Base-by-base conservation (phyloP, 2,113 vertebrate genomes). In the Telmatochromis sp. region DNA sequence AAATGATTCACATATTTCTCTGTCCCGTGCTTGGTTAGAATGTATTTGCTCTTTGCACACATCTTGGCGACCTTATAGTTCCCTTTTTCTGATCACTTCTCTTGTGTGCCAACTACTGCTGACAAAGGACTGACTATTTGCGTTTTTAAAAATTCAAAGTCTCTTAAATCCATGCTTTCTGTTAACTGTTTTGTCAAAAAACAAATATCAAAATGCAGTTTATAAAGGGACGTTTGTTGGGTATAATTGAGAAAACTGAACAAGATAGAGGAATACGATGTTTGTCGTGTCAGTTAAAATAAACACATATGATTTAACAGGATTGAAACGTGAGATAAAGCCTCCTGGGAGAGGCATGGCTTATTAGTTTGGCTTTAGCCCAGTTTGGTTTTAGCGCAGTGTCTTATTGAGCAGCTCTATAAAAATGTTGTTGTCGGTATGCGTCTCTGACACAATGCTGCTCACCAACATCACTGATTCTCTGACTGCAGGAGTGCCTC, bases 381-480 rank as follows among this genome's bases (percentile, higher is more conserved):
- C 26, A 75, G 40, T 7, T 15, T 42, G 7, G 65, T n/a, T 42
- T 70, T 47, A 45, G 42, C 42, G 4, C 23, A 49, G 23, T 28
- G 70, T 5, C 9, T 19, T 49, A 75, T 75, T 75, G 42, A 75
- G 42, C 23, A 47, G 42, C 23, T 75, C 45, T 75, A 28, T 75
- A 28, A 75, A 17, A 75, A 19, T 7, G 23, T 4, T 75, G 42
- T 28, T 31, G 6, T 19, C 14, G 3, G 15, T 28, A 19, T 7
- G 70, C 15, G 6, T 28, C 23, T 11, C 42, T 47, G 70, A 4
- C 70, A 88, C 83, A 9, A 95, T 92, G 94, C 73, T 78, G 7
- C 75, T 55, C 70, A 80, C 58, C 82, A 95, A 94, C 88, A 51
- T 6, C 63, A 87, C 92, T 14, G 53, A 8, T 58, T 63, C 92